Conservation (phyloP, 2,797 vertebrate species). For the Limosa lapponica region DNA sequence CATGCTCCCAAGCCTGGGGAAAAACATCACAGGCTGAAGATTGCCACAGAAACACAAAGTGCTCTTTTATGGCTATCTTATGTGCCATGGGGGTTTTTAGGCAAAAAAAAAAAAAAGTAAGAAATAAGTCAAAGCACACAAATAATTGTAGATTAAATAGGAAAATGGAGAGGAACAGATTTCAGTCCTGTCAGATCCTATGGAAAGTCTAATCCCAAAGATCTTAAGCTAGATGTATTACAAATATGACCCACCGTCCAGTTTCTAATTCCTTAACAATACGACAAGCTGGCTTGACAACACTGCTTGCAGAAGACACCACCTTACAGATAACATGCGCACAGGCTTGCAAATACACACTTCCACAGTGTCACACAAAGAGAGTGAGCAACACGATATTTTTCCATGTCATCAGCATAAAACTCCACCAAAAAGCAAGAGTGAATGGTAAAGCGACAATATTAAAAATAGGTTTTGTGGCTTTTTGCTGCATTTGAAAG, state of each 20-base stretch:
- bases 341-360: not conserved
- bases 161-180: not conserved
- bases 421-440: not conserved
- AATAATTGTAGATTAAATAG: not conserved
- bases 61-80: not conserved
- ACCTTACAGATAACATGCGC: not conserved
- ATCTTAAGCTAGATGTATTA: not conserved
- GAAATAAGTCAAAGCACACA: not conserved
- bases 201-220: not conserved
- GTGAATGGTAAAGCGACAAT: not conserved
- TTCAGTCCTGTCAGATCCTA: not conserved
- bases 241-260: not conserved
- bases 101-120: not conserved
- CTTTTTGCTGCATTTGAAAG: not conserved
- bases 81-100: not conserved
- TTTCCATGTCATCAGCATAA: not conserved
- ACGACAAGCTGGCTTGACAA: not conserved
- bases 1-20: not conserved
- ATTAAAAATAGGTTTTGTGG: not conserved
- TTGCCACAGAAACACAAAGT: not conserved
- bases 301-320: not conserved
- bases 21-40: not conserved
- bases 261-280: not conserved
- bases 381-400: not conserved
- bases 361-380: not conserved